Conservation (phyloP, 2,888 invertebrate genomes). For the Lacanobia oleracea region DNA sequence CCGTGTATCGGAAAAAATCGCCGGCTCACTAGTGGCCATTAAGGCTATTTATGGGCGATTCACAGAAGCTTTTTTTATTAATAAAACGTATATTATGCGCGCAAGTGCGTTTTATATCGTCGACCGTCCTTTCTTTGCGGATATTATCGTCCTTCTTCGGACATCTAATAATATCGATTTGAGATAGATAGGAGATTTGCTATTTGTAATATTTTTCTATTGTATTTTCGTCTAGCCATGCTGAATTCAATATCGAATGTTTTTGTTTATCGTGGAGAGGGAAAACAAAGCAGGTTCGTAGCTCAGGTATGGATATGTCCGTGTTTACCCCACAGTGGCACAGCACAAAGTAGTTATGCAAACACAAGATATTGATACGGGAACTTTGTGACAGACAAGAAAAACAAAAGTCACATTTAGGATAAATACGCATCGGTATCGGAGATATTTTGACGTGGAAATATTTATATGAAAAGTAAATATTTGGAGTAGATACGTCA, state of each 20-base stretch:
- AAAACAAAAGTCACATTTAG: slow-evolving; percentile 85
- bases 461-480: slow-evolving; percentile 55
- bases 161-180: slow-evolving; percentile 87
- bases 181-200: slow-evolving; percentile 70
- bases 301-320: slow-evolving; percentile 78
- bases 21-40: slow-evolving; percentile 88
- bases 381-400: slow-evolving; percentile 84
- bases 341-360: slow-evolving; percentile 85
- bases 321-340: slow-evolving; percentile 80
- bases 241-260: slow-evolving; percentile 63
- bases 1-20: slow-evolving; percentile 89
- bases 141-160: slow-evolving; percentile 89
- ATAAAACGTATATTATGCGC: slow-evolving; percentile 91
- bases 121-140: slow-evolving; percentile 82
- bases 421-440: slow-evolving; percentile 71
- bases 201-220: slow-evolving; percentile 64
- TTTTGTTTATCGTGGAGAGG: slow-evolving; percentile 67
- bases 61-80: slow-evolving; percentile 89
- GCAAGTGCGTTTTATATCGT: slow-evolving; percentile 89
- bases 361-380: slow-evolving; percentile 86
- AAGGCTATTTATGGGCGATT: slow-evolving; percentile 90
- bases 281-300: slow-evolving; percentile 50
- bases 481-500: slow-evolving; percentile 2
- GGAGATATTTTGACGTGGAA: slow-evolving; percentile 62
- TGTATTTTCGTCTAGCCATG: slow-evolving; percentile 47